Evolutionary conservation across 2,113 vertebrate genomes (phyloP).

Genomic region (Pseudonaja textilis): DNA sequence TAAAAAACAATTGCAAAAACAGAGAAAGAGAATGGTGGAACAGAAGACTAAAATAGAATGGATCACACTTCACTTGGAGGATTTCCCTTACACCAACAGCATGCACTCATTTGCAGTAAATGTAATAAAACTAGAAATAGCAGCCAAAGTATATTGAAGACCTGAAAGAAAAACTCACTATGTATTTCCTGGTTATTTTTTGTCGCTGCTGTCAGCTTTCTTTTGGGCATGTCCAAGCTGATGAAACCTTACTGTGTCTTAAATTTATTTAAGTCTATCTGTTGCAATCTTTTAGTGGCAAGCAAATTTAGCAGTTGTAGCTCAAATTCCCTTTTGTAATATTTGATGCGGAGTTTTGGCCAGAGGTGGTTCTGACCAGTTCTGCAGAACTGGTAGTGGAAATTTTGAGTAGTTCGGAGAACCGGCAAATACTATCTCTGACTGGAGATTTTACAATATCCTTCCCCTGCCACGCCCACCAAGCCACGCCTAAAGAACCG

Average conservation of each 20-base stretch:
- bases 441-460: no score
- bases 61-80: constrained; percentile 37
- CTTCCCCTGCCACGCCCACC: no score
- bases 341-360: no score
- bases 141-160: not conserved
- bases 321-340: no score
- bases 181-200: not conserved
- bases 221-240: not conserved
- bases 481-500: no score
- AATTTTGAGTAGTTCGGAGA: no score
- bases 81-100: constrained; percentile 10
- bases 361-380: no score
- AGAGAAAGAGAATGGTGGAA: not conserved
- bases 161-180: not conserved
- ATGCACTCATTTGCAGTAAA: not conserved
- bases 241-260: not conserved
- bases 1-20: not conserved
- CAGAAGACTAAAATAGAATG: constrained; percentile 27
- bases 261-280: not conserved
- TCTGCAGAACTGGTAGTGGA: no score
- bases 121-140: not conserved
- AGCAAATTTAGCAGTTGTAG: no score
- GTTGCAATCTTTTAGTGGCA: no score
- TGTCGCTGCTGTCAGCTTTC: not conserved
- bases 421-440: no score